Evolutionary conservation across 2,888 invertebrate genomes (phyloP).

Genomic region (Opisthograptis luteolata): DNA sequence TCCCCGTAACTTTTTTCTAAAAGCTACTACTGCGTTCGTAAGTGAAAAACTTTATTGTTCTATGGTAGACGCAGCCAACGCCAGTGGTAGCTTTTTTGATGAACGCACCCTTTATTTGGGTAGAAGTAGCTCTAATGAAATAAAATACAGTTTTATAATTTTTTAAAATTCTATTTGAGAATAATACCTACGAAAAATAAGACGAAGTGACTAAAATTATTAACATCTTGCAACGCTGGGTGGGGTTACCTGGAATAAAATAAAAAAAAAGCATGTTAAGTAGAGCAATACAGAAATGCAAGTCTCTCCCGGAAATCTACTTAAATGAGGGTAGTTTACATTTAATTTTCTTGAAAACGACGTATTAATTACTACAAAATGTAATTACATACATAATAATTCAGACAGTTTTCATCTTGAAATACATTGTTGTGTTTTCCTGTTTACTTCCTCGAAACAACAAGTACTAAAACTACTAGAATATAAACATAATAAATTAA

Average conservation of each 20-base stretch:
- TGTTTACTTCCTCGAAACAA: too few relatives aligned
- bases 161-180: slow-evolving; percentile 28
- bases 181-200: slow-evolving; percentile 27
- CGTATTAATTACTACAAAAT: too few relatives aligned
- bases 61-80: too few relatives aligned
- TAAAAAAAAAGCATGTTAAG: not conserved
- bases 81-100: slow-evolving; percentile 45
- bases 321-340: too few relatives aligned
- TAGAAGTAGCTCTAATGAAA: slow-evolving; percentile 28
- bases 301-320: too few relatives aligned
- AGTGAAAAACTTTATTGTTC: slow-evolving; percentile 5
- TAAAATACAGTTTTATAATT: slow-evolving; percentile 34
- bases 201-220: slow-evolving; percentile 18
- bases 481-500: too few relatives aligned
- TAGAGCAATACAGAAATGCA: too few relatives aligned
- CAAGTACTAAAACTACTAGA: not conserved
- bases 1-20: slow-evolving; percentile 42
- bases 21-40: slow-evolving; percentile 62
- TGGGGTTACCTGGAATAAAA: slow-evolving; percentile 20
- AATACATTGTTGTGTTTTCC: too few relatives aligned
- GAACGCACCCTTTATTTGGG: slow-evolving; percentile 51
- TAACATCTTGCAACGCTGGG: slow-evolving; percentile 1
- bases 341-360: too few relatives aligned
- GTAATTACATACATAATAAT: too few relatives aligned
- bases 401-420: too few relatives aligned